A percentile compares a stretch with the other conserved stretches of the same genome.
phyloP scores from a whole-genome alignment of 2,113 vertebrate species.

The Hipposideros armiger region DNA sequence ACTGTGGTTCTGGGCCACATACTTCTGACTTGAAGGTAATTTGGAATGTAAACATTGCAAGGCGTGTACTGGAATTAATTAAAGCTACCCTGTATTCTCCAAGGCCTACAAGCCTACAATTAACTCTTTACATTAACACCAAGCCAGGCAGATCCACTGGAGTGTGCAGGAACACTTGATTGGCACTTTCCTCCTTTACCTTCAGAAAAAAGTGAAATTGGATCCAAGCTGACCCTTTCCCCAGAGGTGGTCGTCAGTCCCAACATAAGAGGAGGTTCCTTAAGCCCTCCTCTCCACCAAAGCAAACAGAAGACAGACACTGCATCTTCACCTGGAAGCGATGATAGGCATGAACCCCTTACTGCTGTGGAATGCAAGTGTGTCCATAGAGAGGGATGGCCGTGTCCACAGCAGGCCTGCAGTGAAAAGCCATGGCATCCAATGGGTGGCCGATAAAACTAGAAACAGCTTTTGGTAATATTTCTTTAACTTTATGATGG shows the following conservation, averaged over 20 bases:
- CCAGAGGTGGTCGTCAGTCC: background rate
- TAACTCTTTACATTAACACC: slow-evolving; percentile 73
- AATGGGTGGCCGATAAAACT: background rate
- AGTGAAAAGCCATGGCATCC: background rate
- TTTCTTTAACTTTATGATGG: slow-evolving; percentile 30
- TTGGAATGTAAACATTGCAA: slow-evolving; percentile 67
- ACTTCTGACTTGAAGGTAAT: slow-evolving; percentile 76
- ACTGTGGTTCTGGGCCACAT: slow-evolving; percentile 47
- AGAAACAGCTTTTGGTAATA: background rate
- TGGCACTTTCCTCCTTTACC: background rate
- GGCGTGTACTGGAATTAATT: slow-evolving; percentile 75
- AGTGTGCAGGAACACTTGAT: background rate
- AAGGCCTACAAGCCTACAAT: slow-evolving; percentile 60
- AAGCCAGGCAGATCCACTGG: slow-evolving; percentile 37
- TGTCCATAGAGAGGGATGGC: rapidly evolving
- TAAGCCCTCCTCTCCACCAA: background rate
- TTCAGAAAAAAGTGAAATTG: background rate
- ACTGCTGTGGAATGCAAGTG: background rate
- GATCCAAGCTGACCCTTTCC: background rate
- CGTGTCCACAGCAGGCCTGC: background rate
- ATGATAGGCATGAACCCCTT: background rate
- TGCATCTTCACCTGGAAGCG: background rate
- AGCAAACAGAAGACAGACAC: background rate
- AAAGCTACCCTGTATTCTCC: slow-evolving; percentile 65
- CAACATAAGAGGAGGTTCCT: background rate